Conservation (phyloP, 2,888 invertebrate genomes). For the Lamellibrachia columna region DNA sequence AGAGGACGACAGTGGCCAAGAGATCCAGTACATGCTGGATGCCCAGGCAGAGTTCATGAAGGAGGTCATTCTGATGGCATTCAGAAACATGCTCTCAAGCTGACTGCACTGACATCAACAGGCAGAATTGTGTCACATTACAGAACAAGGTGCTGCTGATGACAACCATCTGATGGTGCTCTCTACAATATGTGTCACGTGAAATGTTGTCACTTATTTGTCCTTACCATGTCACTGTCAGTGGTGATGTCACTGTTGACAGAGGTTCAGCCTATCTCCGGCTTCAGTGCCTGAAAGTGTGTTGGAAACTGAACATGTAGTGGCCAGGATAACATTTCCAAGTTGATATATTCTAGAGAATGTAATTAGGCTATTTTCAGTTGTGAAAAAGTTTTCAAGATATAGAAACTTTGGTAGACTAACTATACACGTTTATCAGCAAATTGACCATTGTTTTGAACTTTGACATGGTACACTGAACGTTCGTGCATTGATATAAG, state of each 20-base stretch:
- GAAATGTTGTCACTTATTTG: neutral
- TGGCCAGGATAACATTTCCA: neutral
- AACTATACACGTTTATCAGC: neutral
- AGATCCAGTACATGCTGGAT: slow-evolving; percentile 59
- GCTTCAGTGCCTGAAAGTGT: neutral
- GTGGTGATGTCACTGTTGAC: neutral
- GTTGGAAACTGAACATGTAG: neutral
- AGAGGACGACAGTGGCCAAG: slow-evolving; percentile 56
- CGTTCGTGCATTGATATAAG: neutral
- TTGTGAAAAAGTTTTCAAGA: neutral
- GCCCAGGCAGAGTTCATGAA: slow-evolving; percentile 59
- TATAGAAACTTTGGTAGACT: neutral
- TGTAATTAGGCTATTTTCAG: neutral
- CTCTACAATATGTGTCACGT: neutral
- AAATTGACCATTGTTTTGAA: neutral
- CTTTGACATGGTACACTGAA: neutral
- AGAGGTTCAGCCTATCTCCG: neutral
- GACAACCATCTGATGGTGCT: neutral
- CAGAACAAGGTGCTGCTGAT: neutral
- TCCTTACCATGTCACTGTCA: neutral
- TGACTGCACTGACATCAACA: neutral
- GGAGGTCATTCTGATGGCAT: slow-evolving; percentile 47
- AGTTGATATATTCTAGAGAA: neutral
- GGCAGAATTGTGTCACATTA: neutral
- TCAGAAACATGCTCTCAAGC: slow-evolving; percentile 31